These are phyloP conservation scores for Drosophila kurseongensis DNA, from an alignment of 1,140 invertebrate species.

Conservation along the genomic window DNA sequence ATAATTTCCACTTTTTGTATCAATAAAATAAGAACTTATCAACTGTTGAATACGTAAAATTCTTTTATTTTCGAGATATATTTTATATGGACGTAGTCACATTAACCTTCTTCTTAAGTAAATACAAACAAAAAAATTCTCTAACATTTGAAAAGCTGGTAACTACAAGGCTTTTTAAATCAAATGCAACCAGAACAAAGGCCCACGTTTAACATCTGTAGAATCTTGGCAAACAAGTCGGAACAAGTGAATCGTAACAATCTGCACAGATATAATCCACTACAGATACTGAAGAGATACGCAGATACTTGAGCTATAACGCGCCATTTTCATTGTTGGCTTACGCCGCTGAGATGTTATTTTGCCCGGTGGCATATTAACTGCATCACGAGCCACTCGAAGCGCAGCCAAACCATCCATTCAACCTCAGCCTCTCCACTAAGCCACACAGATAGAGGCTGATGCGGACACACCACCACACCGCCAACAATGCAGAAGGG, in stretches of 20 bases:
- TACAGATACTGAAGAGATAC: slow-evolving; percentile 12
- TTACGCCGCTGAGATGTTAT: slow-evolving; percentile 27
- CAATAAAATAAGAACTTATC: too few relatives aligned
- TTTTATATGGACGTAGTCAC: too few relatives aligned
- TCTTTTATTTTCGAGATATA: too few relatives aligned
- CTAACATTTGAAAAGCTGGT: too few relatives aligned
- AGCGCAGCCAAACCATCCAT: slow-evolving; percentile 24
- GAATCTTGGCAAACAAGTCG: slow-evolving; percentile 1
- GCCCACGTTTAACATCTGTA: not conserved
- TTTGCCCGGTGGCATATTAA: slow-evolving; percentile 38
- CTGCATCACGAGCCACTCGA: slow-evolving; percentile 32
- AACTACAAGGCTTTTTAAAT: too few relatives aligned
- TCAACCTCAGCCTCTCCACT: slow-evolving; percentile 14
- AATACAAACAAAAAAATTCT: too few relatives aligned
- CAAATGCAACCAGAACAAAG: not conserved
- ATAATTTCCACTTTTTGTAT: too few relatives aligned
- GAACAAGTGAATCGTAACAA: slow-evolving; percentile 8
- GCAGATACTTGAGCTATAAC: slow-evolving; percentile 21
- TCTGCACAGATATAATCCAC: slow-evolving; percentile 8
- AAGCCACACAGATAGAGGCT: too few relatives aligned
- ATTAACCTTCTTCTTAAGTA: too few relatives aligned
- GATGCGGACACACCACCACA: not conserved
- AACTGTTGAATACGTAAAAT: too few relatives aligned
- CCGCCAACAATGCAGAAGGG: slow-evolving; percentile 9
- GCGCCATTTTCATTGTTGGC: slow-evolving; percentile 32